Percentiles rank a stretch among this genome's conserved stretches.
phyloP scores from a whole-genome alignment of 2,888 invertebrate genomes.

The Macrostomum cliftonense region DNA sequence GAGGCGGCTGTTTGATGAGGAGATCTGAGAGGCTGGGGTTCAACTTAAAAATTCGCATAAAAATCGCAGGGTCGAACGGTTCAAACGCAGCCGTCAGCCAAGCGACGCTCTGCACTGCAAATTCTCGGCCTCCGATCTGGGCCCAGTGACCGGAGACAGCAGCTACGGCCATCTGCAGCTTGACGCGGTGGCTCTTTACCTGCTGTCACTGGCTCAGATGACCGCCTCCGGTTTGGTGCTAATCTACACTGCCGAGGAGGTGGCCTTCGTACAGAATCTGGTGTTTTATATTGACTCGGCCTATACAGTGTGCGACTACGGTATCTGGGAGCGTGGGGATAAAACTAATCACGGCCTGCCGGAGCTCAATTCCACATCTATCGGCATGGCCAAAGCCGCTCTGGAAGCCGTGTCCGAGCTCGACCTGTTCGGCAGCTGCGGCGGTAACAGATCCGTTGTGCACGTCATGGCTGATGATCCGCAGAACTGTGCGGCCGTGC shows the following conservation, averaged over 20 bases:
- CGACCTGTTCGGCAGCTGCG: slow-evolving; percentile 82
- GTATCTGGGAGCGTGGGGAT: slow-evolving; percentile 97
- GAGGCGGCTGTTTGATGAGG: too few relatives aligned
- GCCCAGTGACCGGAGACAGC: slow-evolving; percentile 72
- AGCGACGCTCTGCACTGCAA: slow-evolving; percentile 91
- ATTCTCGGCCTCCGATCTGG: slow-evolving; percentile 62
- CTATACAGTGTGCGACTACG: slow-evolving; percentile 65
- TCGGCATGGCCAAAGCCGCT: slow-evolving; percentile 62
- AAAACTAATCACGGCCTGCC: slow-evolving; percentile 97
- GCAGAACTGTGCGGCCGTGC: slow-evolving; percentile 80
- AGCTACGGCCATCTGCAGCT: slow-evolving; percentile 98
- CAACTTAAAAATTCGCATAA: too few relatives aligned
- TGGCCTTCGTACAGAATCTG: slow-evolving; percentile 90
- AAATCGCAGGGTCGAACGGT: slow-evolving; percentile 54
- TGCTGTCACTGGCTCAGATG: slow-evolving; percentile 90
- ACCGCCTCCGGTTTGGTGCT: slow-evolving; percentile 63
- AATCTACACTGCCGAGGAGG: slow-evolving; percentile 88
- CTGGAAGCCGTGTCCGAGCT: slow-evolving; percentile 92
- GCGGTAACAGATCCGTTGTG: slow-evolving; percentile 85
- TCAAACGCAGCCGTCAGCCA: slow-evolving; percentile 68
- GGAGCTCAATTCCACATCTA: slow-evolving; percentile 91
- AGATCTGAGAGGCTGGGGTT: too few relatives aligned
- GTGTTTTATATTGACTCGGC: slow-evolving; percentile 98
- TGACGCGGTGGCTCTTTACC: slow-evolving; percentile 82
- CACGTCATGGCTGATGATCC: slow-evolving; percentile 95